These are phyloP conservation scores for Magallana angulata DNA, from an alignment of 1,140 invertebrate species.

Conservation along the genomic window DNA sequence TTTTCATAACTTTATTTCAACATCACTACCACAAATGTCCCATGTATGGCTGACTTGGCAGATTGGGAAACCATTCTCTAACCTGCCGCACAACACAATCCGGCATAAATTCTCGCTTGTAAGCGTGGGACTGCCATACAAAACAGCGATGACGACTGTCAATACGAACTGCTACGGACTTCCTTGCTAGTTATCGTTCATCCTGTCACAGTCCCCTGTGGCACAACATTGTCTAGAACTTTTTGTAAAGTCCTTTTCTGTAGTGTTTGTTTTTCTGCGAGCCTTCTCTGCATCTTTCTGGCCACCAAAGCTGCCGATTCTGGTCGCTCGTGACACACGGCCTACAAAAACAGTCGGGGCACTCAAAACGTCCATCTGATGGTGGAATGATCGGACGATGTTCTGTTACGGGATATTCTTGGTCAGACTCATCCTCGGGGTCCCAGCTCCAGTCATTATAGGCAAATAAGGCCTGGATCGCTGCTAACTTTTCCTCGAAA, in stretches of 20 bases:
- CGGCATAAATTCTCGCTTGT: slow-evolving; percentile 2
- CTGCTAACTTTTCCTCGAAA: not conserved
- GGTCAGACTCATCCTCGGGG: not conserved
- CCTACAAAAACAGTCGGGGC: not conserved
- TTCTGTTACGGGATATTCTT: not conserved
- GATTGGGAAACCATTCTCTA: slow-evolving; percentile 1
- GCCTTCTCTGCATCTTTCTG: not conserved
- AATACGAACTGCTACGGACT: not conserved
- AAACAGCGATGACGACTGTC: not conserved
- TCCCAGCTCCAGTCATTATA: not conserved
- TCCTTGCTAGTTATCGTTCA: not conserved
- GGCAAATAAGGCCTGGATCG: not conserved
- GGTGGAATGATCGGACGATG: not conserved
- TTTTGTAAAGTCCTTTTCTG: not conserved
- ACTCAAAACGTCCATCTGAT: not conserved
- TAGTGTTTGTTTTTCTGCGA: not conserved
- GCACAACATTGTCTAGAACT: slow-evolving; percentile 9
- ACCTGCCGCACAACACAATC: slow-evolving; percentile 22
- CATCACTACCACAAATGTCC: slow-evolving; percentile 16
- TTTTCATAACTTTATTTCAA: too few relatives aligned
- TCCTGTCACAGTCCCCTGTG: slow-evolving; percentile 15
- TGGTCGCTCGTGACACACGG: slow-evolving; percentile 2
- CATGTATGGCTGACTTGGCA: slow-evolving; percentile 2
- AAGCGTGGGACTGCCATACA: not conserved
- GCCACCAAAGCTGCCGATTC: slow-evolving; percentile 28